Evolutionary conservation across 2,797 vertebrate genomes (phyloP), one percentile per base, ranked within the genome.

Genomic region (Nyctibius grandis): DNA sequence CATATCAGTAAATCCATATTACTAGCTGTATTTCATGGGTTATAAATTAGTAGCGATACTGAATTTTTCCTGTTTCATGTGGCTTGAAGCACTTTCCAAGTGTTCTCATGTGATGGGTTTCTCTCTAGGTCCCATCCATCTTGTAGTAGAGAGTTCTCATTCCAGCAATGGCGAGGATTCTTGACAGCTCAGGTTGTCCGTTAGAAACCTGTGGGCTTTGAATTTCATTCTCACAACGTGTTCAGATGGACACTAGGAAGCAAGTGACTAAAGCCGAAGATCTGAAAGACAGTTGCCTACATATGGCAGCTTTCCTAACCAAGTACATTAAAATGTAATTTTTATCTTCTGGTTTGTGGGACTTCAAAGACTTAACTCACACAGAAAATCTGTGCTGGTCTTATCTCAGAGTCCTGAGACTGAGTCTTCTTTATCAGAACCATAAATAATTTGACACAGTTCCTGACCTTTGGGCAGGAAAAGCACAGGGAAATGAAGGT

Each of bases 381-480:
- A 20, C n/a, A 36, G 60, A 69, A 88, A 78, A 38, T 36, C 44
- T 73, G 70, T 38, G 57, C 72, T 5, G 23, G 61, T 63, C 33
- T 95, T 96, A 89, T 95, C 85, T 95, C 29, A 47, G 73, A 60
- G 77, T 68, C 51, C 47, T 82, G 83, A 90, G 85, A 91, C 40
- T 70, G 64, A 89, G 64, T 76, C 70, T 4, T 93, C 70, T 73
- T 94, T 88, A 82, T 89, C 87, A 94, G 94, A 91, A 61, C n/a
- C 89, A 94, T 89, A 97, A 97, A 89, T 91, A 85, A 92, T 94
- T 60, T 86, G 86, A 63, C 81, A 61, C 11, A 79, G 53, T 60
- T 75, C 36, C 60, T 94, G 85, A 86, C 94, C 88, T 95, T 93
- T 89, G 79, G 65, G 72, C 80, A 67, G 87, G 51, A 70, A 61